phyloP scores from a whole-genome alignment of 2,797 vertebrate species.

The Margarornis squamiger region DNA sequence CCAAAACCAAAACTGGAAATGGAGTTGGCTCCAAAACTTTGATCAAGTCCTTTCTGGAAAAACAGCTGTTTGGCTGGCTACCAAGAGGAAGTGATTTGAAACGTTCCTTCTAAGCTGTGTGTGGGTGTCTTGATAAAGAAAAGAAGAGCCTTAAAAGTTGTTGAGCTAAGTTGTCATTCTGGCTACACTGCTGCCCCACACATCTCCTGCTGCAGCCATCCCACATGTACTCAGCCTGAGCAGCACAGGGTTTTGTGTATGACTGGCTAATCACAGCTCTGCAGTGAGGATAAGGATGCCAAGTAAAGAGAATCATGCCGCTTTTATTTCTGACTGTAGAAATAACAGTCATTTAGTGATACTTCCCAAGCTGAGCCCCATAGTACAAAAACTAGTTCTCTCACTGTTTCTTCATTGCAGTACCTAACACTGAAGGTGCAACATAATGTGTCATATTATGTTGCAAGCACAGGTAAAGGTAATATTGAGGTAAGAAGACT shows the following conservation, averaged over 20 bases:
- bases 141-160: not conserved
- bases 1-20: not conserved
- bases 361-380: not conserved
- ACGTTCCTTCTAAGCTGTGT: not conserved
- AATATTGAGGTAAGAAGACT: not conserved
- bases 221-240: not conserved
- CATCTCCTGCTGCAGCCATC: not conserved
- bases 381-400: not conserved
- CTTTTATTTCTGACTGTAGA: not conserved
- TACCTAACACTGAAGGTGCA: not conserved
- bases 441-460: not conserved
- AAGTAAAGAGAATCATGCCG: not conserved
- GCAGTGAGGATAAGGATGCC: not conserved
- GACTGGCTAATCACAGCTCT: not conserved
- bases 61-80: not conserved
- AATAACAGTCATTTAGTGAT: not conserved
- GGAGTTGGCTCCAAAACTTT: not conserved
- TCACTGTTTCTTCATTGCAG: not conserved
- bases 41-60: not conserved
- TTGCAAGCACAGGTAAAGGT: not conserved
- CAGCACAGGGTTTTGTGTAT: accelerated
- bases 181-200: not conserved
- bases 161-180: not conserved
- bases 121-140: not conserved
- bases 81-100: conserved; percentile 1